Evolutionary conservation across 2,888 invertebrate species (phyloP), one percentile per base, ranked within the genome.

Genomic region (Lasioglossum calceatum): DNA sequence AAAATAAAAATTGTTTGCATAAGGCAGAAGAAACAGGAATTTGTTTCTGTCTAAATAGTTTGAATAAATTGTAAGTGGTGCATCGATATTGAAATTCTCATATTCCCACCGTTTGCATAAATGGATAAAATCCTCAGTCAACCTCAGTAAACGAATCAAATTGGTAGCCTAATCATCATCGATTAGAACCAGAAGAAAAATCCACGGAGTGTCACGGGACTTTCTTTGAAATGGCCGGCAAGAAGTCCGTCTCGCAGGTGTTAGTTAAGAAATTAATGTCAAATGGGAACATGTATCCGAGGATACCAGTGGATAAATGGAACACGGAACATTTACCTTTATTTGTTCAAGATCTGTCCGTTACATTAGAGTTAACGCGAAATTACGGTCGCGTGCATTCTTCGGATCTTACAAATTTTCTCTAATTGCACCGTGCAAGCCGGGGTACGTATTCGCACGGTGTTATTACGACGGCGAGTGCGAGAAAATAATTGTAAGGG

Each of bases 321-420:
- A 23, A 71, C 12, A 42, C 39, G 12, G 39, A 5, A n/a, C 71
- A 42, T 42, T 71, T n/a, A 4, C 71, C 39, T 71, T 71, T 71
- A 71, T 71, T 71, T 71, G 71, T 42, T 71, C 71, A 42, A 75
- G 75, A n/a, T 58, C 71, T 71, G 71, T 71, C 71, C 61, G 16
- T 73, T 44, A 32, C 61, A 47, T 77, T 77, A 77, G 36, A 70
- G 36, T 39, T 70, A 36, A 44, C 67, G n/a, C 47, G 32, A 44
- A 16, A 77, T 70, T n/a, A 77, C 32, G 32, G 67, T 47, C 67
- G 67, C n/a, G 32, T 70, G 50, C 71, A 71, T 71, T 78, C 78
- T 78, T 70, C 50, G 47, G 16, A 5, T 54, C 50, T 23, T 39
- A 71, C 50, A 54, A 71, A 78, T 54, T 78, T 70, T 47, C 44